These are phyloP conservation scores for Gymnosoma rotundatum DNA, from an alignment of 2,888 invertebrate species.

Conservation along the genomic window DNA sequence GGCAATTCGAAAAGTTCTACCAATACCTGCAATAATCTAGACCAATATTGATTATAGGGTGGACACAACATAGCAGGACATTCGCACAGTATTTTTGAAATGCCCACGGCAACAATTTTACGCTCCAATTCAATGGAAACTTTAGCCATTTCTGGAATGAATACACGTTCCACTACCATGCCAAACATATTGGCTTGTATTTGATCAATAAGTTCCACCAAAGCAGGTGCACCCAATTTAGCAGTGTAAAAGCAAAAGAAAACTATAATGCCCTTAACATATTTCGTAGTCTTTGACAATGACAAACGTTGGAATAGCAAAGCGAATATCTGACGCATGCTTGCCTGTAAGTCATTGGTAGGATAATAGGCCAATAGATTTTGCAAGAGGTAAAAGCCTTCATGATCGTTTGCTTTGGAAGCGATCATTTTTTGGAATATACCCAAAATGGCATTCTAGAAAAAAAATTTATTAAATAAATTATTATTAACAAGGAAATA, in stretches of 20 bases:
- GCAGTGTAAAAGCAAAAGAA: slow-evolving; percentile 94
- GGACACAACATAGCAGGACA: slow-evolving; percentile 86
- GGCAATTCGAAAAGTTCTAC: slow-evolving; percentile 95
- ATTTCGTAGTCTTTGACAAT: slow-evolving; percentile 97
- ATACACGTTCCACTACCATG: slow-evolving; percentile 96
- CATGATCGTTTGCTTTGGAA: slow-evolving; percentile 97
- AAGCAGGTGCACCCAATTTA: slow-evolving; percentile 88
- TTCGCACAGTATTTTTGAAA: slow-evolving; percentile 92
- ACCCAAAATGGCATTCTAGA: slow-evolving; percentile 91
- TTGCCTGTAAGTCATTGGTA: slow-evolving; percentile 88
- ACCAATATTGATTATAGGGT: slow-evolving; percentile 86
- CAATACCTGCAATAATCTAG: slow-evolving; percentile 86
- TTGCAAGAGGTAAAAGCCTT: slow-evolving; percentile 96
- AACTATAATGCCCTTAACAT: slow-evolving; percentile 93
- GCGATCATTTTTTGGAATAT: slow-evolving; percentile 98
- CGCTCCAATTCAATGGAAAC: slow-evolving; percentile 91
- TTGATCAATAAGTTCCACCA: slow-evolving; percentile 91
- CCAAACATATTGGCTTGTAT: slow-evolving; percentile 96
- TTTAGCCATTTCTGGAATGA: slow-evolving; percentile 93
- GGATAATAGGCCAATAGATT: slow-evolving; percentile 92
- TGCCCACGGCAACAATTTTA: slow-evolving; percentile 95
- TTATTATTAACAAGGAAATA: background rate
- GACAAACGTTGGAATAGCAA: slow-evolving; percentile 96
- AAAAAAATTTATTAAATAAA: slow-evolving; percentile 60
- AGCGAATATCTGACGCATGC: slow-evolving; percentile 93